Evolutionary conservation across 2,888 invertebrate genomes (phyloP).

Genomic region (Trichogramma evanescens): DNA sequence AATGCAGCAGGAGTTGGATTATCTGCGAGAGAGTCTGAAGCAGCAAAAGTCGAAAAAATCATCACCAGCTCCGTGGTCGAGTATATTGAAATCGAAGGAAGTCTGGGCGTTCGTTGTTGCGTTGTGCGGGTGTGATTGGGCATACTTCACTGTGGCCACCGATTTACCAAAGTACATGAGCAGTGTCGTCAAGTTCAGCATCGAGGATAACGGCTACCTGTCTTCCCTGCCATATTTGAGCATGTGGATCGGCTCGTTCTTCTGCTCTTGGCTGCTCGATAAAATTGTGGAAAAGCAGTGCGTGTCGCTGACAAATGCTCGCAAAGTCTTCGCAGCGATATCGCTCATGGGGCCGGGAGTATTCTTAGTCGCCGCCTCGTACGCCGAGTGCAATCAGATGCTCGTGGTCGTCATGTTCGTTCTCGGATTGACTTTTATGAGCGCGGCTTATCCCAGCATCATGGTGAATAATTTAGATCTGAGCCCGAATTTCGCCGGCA

Average conservation of each 20-base stretch:
- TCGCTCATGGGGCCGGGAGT: constrained; percentile 10
- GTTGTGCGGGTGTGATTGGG: constrained; percentile 22
- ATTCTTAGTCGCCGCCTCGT: constrained; percentile 16
- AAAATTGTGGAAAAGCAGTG: background rate
- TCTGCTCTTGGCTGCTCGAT: constrained; percentile 12
- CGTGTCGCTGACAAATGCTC: constrained; percentile 1
- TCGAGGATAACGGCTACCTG: constrained; percentile 39
- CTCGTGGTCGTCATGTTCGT: constrained; percentile 39
- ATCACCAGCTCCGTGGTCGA: constrained; percentile 18
- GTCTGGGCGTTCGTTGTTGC: constrained; percentile 64
- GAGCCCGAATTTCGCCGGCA: constrained; percentile 42
- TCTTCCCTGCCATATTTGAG: constrained; percentile 40
- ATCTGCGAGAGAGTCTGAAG: constrained; percentile 25
- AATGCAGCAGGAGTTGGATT: constrained; percentile 30
- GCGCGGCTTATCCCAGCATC: constrained; percentile 40
- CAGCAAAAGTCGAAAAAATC: constrained; percentile 22
- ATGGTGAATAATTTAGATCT: constrained; percentile 42
- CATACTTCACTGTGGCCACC: constrained; percentile 22
- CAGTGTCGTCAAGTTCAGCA: constrained; percentile 36
- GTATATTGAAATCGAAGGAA: constrained; percentile 51
- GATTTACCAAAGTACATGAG: constrained; percentile 37
- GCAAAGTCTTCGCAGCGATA: constrained; percentile 8
- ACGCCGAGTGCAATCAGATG: constrained; percentile 15
- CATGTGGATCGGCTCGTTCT: constrained; percentile 18
- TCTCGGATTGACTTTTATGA: constrained; percentile 40